These are phyloP conservation scores for Hemaris fuciformis DNA, from an alignment of 2,888 invertebrate genomes.

Conservation along the genomic window DNA sequence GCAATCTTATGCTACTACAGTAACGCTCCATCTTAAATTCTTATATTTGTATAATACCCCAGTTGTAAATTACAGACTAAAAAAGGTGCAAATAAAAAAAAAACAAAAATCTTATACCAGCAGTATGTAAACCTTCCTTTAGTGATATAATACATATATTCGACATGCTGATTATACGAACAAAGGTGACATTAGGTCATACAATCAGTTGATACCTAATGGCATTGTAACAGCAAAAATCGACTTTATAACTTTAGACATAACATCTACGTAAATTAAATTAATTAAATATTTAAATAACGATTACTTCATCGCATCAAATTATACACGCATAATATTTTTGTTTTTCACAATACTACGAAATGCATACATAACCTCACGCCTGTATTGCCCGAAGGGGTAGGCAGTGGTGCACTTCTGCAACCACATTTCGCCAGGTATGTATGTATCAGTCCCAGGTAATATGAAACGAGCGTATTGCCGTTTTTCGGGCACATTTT, in stretches of 20 bases:
- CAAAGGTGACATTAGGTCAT: background rate
- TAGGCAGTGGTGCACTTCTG: too few relatives aligned
- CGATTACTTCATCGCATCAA: background rate
- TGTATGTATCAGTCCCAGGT: too few relatives aligned
- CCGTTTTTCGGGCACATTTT: too few relatives aligned
- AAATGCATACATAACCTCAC: background rate
- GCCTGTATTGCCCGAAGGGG: too few relatives aligned
- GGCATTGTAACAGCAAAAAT: background rate
- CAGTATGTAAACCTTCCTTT: background rate
- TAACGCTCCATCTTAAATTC: too few relatives aligned
- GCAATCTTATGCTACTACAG: too few relatives aligned
- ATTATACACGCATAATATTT: background rate
- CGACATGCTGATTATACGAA: background rate
- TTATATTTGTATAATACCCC: too few relatives aligned
- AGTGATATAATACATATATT: background rate
- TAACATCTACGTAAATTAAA: background rate
- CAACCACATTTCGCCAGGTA: too few relatives aligned
- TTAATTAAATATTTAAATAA: background rate
- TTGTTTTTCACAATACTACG: background rate
- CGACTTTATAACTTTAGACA: background rate
- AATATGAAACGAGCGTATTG: too few relatives aligned
- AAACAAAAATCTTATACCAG: too few relatives aligned
- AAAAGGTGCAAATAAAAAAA: too few relatives aligned
- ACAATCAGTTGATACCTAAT: conserved; percentile 1
- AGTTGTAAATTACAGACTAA: too few relatives aligned